A percentile compares a stretch with the other conserved stretches of the same genome.
These are phyloP conservation scores for Odontocolon sp. DNA, from an alignment of 2,888 invertebrate species.

Conservation along the genomic window DNA sequence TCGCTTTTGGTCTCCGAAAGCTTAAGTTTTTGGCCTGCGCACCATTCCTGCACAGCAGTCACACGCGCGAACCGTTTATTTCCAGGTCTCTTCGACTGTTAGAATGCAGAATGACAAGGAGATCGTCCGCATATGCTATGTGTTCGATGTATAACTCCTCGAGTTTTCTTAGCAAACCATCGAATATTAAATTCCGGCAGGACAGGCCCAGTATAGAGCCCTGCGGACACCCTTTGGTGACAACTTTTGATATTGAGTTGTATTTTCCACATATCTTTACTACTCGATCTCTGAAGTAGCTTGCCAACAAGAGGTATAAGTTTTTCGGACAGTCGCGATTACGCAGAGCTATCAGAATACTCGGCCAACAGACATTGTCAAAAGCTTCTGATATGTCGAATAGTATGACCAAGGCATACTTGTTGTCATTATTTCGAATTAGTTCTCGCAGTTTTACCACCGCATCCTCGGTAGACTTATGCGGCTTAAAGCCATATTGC, in stretches of 20 bases:
- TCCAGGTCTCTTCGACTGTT: not conserved
- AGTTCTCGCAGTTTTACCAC: conserved; percentile 5
- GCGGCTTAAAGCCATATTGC: conserved; percentile 24
- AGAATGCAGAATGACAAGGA: conserved; percentile 21
- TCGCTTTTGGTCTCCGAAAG: conserved; percentile 31
- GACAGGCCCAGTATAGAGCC: conserved; percentile 47
- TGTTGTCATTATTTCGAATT: not conserved
- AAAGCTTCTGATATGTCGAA: conserved; percentile 48
- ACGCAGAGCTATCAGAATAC: not conserved
- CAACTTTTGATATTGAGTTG: too few species aligned
- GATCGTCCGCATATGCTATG: conserved; percentile 60
- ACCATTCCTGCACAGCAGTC: conserved; percentile 24
- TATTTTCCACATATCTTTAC: conserved; percentile 5
- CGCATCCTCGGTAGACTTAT: conserved; percentile 20
- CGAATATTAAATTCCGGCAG: conserved; percentile 59
- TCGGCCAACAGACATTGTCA: conserved; percentile 48
- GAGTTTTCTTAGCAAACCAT: conserved; percentile 46
- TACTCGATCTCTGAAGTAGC: conserved; percentile 23
- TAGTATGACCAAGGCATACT: conserved; percentile 6
- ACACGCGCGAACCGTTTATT: not conserved
- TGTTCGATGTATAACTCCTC: not conserved
- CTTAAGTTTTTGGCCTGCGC: conserved; percentile 1
- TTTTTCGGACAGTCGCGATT: conserved; percentile 16
- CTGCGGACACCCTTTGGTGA: conserved; percentile 52
- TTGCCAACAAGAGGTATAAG: not conserved